A percentile compares a stretch with the other conserved stretches of the same genome.
phyloP scores from a whole-genome alignment of 2,888 invertebrate genomes.

The Ypsolopha sequella region DNA sequence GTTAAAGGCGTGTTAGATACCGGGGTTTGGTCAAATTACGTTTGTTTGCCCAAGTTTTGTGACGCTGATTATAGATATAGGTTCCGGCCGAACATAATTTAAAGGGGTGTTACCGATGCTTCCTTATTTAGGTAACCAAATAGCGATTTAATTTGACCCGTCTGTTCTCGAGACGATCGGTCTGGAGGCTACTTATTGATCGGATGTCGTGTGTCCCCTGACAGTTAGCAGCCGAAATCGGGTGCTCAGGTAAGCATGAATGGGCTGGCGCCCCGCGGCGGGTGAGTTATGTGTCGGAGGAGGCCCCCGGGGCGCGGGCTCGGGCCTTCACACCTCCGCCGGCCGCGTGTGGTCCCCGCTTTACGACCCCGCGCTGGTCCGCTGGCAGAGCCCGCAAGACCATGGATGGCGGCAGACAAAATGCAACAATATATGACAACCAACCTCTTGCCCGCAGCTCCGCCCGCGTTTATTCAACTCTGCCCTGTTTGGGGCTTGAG shows the following conservation, averaged over 20 bases:
- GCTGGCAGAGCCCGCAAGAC: not conserved
- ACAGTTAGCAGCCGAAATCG: constrained; percentile 3
- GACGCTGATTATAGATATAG: constrained; percentile 22
- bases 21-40: constrained; percentile 29
- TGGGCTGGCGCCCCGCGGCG: constrained; percentile 64
- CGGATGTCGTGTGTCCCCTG: not conserved
- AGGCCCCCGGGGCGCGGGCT: constrained; percentile 55
- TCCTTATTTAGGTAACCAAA: not conserved
- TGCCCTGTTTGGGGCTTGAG: too few relatives aligned
- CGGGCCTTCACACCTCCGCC: constrained; percentile 66
- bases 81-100: constrained; percentile 6
- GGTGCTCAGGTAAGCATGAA: constrained; percentile 53
- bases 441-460: too few relatives aligned
- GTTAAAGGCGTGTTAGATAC: constrained; percentile 38
- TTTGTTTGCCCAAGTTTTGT: constrained; percentile 59
- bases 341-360: constrained; percentile 66
- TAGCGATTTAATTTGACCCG: not conserved
- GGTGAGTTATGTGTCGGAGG: constrained; percentile 57
- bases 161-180: not conserved
- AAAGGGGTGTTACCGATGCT: not conserved
- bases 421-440: too few relatives aligned
- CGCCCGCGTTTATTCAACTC: too few relatives aligned
- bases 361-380: constrained; percentile 39
- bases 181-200: not conserved
- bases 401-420: not conserved